These are phyloP conservation scores for Archegozetes longisetosus DNA, from an alignment of 1,140 invertebrate species.

Conservation along the genomic window DNA sequence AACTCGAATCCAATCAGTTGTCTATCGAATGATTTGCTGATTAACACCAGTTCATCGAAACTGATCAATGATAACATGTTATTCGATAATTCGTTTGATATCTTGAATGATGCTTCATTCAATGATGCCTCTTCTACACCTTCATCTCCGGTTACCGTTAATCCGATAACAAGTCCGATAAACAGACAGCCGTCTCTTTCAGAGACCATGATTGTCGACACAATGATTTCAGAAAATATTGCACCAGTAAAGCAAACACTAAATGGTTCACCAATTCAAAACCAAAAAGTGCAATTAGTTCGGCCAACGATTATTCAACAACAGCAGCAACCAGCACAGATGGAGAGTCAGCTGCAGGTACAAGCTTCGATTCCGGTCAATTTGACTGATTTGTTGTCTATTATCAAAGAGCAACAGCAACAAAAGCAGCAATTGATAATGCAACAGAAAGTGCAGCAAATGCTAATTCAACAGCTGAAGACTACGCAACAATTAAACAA, in stretches of 20 bases:
- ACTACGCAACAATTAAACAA: neutral
- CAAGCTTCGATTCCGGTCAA: slow-evolving; percentile 4
- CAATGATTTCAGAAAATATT: neutral
- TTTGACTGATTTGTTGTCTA: slow-evolving; percentile 1
- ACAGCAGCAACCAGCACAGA: slow-evolving; percentile 10
- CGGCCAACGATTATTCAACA: neutral
- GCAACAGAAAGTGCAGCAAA: slow-evolving; percentile 9
- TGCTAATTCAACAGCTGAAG: neutral
- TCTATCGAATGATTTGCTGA: neutral
- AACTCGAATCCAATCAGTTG: neutral
- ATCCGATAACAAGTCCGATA: neutral
- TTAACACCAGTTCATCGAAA: neutral
- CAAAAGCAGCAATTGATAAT: slow-evolving; percentile 12
- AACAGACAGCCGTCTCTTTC: neutral
- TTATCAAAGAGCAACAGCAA: slow-evolving; percentile 10
- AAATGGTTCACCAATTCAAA: neutral
- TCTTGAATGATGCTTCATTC: slow-evolving; percentile 3
- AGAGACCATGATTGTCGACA: neutral
- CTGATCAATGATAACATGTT: neutral
- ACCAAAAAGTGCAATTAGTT: slow-evolving; percentile 10
- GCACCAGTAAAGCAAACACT: neutral
- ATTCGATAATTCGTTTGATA: neutral
- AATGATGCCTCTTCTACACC: neutral
- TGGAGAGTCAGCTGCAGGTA: neutral
- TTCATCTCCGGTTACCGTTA: neutral